phyloP scores from a whole-genome alignment of 2,888 invertebrate genomes.

The Osedax frankpressi region DNA sequence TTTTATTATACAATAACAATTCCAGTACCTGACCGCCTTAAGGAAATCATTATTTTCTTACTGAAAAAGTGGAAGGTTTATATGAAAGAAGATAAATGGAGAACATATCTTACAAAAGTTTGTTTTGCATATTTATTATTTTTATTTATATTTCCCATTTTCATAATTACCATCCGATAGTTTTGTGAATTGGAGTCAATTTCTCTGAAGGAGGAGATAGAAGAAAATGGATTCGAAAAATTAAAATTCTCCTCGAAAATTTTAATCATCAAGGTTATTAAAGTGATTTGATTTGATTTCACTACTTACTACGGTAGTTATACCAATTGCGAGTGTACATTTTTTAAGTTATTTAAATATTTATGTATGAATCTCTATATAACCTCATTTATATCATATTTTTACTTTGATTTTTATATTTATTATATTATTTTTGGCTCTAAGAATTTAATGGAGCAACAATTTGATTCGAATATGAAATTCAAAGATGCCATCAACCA shows the following conservation, averaged over 20 bases:
- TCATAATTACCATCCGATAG: too few species aligned
- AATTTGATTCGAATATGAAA: conserved; percentile 83
- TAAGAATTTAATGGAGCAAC: conserved; percentile 79
- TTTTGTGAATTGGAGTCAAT: too few species aligned
- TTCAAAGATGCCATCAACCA: conserved; percentile 62
- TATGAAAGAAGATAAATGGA: conserved; percentile 24
- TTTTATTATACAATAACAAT: conserved; percentile 24
- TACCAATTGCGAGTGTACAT: too few species aligned
- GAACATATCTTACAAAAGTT: conserved; percentile 11
- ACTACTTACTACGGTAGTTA: too few species aligned
- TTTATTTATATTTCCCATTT: too few species aligned
- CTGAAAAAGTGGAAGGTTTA: conserved; percentile 53
- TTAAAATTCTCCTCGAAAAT: conserved; percentile 75
- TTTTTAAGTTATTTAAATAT: too few species aligned
- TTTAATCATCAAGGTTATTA: conserved; percentile 69
- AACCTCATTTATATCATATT: too few species aligned
- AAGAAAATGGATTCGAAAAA: conserved; percentile 86
- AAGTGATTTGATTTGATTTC: background rate
- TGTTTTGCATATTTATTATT: too few species aligned
- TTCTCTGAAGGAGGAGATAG: conserved; percentile 72
- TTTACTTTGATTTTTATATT: too few species aligned
- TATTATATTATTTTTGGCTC: too few species aligned
- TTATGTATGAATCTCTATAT: too few species aligned
- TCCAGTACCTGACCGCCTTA: conserved; percentile 66
- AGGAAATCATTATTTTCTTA: conserved; percentile 73